These are phyloP conservation scores for Drosophila sp. DNA, from an alignment of 1,140 invertebrate species.

Conservation along the genomic window DNA sequence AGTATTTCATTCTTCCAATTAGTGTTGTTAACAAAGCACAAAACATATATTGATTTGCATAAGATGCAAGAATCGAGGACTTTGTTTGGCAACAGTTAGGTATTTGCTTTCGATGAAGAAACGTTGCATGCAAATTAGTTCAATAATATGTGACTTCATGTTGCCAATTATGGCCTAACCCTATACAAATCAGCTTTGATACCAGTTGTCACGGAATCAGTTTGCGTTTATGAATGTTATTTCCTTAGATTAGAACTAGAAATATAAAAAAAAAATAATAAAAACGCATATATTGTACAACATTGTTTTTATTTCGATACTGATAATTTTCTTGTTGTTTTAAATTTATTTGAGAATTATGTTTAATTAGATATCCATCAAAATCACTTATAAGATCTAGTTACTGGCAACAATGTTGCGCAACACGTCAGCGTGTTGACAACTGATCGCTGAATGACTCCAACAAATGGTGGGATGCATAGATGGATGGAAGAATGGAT, in stretches of 20 bases:
- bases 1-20: slow-evolving; percentile 14
- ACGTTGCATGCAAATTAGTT: too few relatives aligned
- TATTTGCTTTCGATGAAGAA: background rate
- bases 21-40: slow-evolving; percentile 2
- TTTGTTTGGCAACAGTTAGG: too few relatives aligned
- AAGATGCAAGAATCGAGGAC: background rate
- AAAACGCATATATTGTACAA: too few relatives aligned
- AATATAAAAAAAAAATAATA: background rate
- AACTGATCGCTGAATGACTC: slow-evolving; percentile 17
- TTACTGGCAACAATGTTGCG: slow-evolving; percentile 35
- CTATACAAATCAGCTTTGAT: too few relatives aligned
- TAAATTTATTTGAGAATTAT: background rate
- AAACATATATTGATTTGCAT: slow-evolving; percentile 9
- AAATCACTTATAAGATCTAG: background rate
- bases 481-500: slow-evolving; percentile 10
- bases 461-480: background rate
- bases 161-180: too few relatives aligned
- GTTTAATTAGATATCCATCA: slow-evolving; percentile 10
- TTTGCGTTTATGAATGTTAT: too few relatives aligned
- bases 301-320: too few relatives aligned
- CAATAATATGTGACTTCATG: too few relatives aligned
- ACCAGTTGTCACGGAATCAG: too few relatives aligned
- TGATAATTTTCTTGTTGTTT: background rate
- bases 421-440: slow-evolving; percentile 26
- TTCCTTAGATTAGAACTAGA: background rate